Conservation (phyloP, 2,797 vertebrate genomes). For the Gobionotothen gibberifrons region DNA sequence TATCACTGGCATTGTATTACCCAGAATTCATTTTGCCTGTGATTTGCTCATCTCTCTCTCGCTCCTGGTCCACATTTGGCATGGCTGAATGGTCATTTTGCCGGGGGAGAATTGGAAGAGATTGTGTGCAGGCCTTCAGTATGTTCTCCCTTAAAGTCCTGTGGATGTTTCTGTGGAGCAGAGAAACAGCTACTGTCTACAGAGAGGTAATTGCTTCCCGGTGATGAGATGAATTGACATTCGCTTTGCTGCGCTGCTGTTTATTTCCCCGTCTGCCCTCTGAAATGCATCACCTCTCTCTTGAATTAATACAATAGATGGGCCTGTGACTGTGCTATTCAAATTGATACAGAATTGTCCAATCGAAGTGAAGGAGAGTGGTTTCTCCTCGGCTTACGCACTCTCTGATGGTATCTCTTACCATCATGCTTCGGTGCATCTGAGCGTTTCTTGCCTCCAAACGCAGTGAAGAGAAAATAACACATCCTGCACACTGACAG, state of each 20-base stretch:
- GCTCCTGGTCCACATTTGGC: slow-evolving; percentile 77
- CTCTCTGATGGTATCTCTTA: slow-evolving; percentile 68
- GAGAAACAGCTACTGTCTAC: slow-evolving; percentile 55
- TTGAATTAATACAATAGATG: slow-evolving; percentile 29
- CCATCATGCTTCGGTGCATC: slow-evolving; percentile 63
- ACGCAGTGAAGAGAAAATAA: slow-evolving; percentile 71
- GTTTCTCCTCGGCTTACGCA: slow-evolving; percentile 44
- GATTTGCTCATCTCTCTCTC: slow-evolving; percentile 62
- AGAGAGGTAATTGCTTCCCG: slow-evolving; percentile 59
- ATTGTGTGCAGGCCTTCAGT: slow-evolving; percentile 70
- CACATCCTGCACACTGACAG: slow-evolving; percentile 71
- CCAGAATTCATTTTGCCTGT: slow-evolving; percentile 70
- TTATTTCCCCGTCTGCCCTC: slow-evolving; percentile 38
- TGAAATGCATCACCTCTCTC: slow-evolving; percentile 41
- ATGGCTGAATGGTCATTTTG: slow-evolving; percentile 76
- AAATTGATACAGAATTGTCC: slow-evolving; percentile 40
- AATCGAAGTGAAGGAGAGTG: slow-evolving; percentile 38
- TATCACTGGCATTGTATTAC: slow-evolving; percentile 69
- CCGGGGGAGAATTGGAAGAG: slow-evolving; percentile 72
- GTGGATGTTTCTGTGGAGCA: slow-evolving; percentile 52
- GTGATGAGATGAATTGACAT: slow-evolving; percentile 64
- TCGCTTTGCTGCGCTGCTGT: slow-evolving; percentile 42
- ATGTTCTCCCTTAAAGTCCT: slow-evolving; percentile 64
- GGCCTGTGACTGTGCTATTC: slow-evolving; percentile 21
- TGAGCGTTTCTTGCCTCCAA: slow-evolving; percentile 63